Percentiles rank a stretch among this genome's conserved stretches.
Evolutionary conservation across 2,888 invertebrate species (phyloP).

Genomic region (Napeogenes sylphis): DNA sequence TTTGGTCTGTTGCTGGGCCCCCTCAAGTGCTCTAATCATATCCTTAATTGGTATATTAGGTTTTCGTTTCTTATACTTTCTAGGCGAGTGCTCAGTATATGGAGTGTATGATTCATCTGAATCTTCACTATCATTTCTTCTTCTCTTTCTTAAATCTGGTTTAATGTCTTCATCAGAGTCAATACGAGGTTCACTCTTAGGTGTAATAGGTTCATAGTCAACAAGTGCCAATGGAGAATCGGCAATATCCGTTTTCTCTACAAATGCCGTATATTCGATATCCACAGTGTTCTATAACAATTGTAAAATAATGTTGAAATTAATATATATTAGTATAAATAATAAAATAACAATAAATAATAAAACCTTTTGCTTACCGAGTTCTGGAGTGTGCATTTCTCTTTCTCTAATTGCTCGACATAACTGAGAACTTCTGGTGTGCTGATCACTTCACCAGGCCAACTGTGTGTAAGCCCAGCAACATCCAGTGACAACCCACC

Average conservation of each 20-base stretch:
- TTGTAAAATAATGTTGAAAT: conserved; percentile 1
- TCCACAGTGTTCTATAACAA: conserved; percentile 17
- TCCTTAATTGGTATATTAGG: conserved; percentile 63
- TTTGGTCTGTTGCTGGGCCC: conserved; percentile 57
- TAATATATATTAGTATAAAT: background rate
- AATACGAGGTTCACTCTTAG: conserved; percentile 63
- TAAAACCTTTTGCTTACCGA: conserved; percentile 43
- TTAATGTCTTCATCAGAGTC: conserved; percentile 64
- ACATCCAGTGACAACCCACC: conserved; percentile 56
- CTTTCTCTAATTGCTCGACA: conserved; percentile 69
- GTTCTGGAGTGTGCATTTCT: conserved; percentile 47
- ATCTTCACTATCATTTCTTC: conserved; percentile 60
- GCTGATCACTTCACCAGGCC: conserved; percentile 55
- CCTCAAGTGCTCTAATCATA: conserved; percentile 64
- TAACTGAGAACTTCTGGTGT: conserved; percentile 69
- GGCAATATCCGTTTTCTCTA: conserved; percentile 41
- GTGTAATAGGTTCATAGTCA: conserved; percentile 62
- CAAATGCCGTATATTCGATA: conserved; percentile 32
- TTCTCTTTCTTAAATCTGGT: conserved; percentile 43
- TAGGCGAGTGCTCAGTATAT: conserved; percentile 48
- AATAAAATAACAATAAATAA: background rate
- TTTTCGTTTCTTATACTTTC: conserved; percentile 60
- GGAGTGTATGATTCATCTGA: conserved; percentile 70
- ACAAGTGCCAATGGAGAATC: conserved; percentile 42
- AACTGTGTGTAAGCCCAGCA: conserved; percentile 43